Evolutionary conservation across 2,888 invertebrate genomes (phyloP).

Genomic region (Rhagophthalmus giganteus): DNA sequence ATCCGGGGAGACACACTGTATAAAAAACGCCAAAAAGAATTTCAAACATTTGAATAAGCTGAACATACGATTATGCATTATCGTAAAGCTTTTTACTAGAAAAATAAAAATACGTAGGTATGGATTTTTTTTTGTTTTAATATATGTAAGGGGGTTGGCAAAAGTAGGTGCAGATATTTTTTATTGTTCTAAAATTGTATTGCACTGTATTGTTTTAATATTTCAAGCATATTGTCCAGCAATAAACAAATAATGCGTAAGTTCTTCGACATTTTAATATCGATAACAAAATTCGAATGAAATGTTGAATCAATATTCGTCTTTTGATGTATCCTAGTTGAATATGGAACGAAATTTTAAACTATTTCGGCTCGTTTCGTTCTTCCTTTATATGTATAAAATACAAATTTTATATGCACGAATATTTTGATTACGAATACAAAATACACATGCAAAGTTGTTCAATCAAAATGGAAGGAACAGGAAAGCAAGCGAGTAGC

Average conservation of each 20-base stretch:
- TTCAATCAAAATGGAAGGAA: conserved; percentile 31
- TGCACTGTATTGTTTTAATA: no score
- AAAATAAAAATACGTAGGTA: no score
- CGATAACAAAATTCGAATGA: conserved; percentile 17
- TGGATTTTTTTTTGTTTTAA: no score
- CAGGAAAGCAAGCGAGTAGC: conserved; percentile 20
- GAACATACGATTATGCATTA: no score
- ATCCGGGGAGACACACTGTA: no score
- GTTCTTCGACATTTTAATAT: conserved; percentile 1
- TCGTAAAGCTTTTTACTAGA: no score
- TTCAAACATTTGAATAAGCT: no score
- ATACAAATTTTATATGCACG: conserved; percentile 29
- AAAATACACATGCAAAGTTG: conserved; percentile 32
- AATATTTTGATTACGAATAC: conserved; percentile 32
- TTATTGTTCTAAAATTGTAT: no score
- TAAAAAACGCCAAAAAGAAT: no score
- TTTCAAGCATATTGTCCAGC: not conserved
- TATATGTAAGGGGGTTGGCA: no score
- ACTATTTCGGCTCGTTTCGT: conserved; percentile 19
- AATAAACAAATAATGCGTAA: not conserved
- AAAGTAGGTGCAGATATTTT: no score
- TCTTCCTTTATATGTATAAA: conserved; percentile 24
- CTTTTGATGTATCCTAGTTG: conserved; percentile 10
- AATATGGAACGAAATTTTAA: conserved; percentile 16
- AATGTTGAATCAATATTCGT: conserved; percentile 16